Evolutionary conservation across 2,888 invertebrate genomes (phyloP).

Genomic region (Tuberolachnus salignus): DNA sequence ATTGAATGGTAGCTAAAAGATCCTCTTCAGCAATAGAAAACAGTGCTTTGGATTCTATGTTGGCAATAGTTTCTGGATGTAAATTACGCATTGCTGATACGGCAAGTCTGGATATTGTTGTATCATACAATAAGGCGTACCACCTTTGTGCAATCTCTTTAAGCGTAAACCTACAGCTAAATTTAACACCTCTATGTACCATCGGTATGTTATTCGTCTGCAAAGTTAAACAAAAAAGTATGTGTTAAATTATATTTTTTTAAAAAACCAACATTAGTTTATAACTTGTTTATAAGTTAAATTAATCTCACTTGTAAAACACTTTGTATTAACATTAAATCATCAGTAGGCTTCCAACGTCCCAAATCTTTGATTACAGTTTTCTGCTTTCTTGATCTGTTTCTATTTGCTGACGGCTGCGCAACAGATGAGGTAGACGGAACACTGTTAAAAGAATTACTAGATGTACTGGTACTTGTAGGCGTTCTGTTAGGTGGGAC

Average conservation of each 20-base stretch:
- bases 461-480: background rate
- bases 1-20: conserved; percentile 78
- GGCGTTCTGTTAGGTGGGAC: conserved; percentile 36
- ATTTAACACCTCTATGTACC: conserved; percentile 90
- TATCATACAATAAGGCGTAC: conserved; percentile 94
- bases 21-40: conserved; percentile 91
- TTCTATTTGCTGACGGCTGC: conserved; percentile 40
- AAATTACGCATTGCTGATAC: conserved; percentile 91
- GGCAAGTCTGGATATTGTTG: conserved; percentile 89
- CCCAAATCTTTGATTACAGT: conserved; percentile 76
- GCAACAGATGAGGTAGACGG: conserved; percentile 38
- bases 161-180: conserved; percentile 92
- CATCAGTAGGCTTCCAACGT: conserved; percentile 97
- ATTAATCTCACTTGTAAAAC: conserved; percentile 77
- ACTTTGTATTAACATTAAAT: conserved; percentile 89
- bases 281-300: background rate
- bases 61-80: conserved; percentile 86
- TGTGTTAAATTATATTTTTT: background rate
- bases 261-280: background rate
- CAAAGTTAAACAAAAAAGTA: conserved; percentile 52
- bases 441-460: background rate
- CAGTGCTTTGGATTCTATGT: conserved; percentile 85
- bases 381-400: conserved; percentile 48
- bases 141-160: conserved; percentile 94
- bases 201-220: conserved; percentile 69